phyloP scores from a whole-genome alignment of 2,797 vertebrate genomes.

The Hoplostethus atlanticus region DNA sequence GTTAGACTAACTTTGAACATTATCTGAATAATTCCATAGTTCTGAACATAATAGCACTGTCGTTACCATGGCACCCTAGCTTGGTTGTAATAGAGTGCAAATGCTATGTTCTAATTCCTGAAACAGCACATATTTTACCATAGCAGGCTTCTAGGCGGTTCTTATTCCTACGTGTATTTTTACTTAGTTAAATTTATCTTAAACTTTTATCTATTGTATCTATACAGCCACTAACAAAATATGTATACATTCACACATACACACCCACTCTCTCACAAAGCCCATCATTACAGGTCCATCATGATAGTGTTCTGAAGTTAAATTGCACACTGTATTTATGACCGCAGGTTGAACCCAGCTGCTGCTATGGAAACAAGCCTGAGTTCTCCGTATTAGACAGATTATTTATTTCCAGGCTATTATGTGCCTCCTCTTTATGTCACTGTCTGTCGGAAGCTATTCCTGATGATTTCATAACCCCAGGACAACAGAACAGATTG shows the following conservation, averaged over 20 bases:
- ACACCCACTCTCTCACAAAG: not conserved
- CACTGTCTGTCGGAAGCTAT: conserved; percentile 3
- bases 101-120: no score
- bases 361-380: conserved; percentile 63
- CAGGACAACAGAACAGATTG: not conserved
- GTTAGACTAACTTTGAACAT: not conserved
- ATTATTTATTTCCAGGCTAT: conserved; percentile 38
- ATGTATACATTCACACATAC: not conserved
- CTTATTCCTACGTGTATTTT: no score
- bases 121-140: no score
- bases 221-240: not conserved
- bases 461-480: conserved; percentile 21
- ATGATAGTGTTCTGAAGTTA: not conserved
- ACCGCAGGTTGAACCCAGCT: conserved; percentile 31
- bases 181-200: no score
- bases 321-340: conserved; percentile 19
- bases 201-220: no score
- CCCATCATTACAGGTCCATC: not conserved
- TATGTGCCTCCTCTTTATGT: conserved; percentile 13
- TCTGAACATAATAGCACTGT: no score
- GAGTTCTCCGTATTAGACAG: conserved; percentile 23
- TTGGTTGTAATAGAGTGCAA: not conserved
- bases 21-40: not conserved
- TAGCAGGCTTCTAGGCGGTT: no score
- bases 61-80: not conserved